Evolutionary conservation across 2,888 invertebrate species (phyloP), one percentile per base, ranked within the genome.

Genomic region (Phortica okadai): DNA sequence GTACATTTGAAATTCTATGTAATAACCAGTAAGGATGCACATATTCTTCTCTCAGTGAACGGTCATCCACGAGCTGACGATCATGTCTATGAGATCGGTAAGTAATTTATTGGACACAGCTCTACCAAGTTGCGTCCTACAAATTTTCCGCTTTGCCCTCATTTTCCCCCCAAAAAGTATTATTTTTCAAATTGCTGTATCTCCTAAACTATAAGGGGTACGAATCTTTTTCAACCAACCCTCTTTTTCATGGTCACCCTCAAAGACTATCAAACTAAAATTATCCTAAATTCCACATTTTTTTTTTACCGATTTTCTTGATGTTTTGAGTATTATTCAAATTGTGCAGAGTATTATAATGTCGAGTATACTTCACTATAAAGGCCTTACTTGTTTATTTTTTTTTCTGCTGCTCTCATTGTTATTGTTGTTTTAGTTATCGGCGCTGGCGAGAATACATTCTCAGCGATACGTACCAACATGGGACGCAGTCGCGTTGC

Each of bases 391-490:
- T 50, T 50, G 50, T 11, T 50, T 50, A 2, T 50, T 2, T 50
- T 50, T 50, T 8, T 14, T 50, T 3, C 6, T 50, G 50, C 14
- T 50, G 50, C 14, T 50, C 4, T 50, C 14, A 2, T 50, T 50
- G 50, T 50, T 50, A 6, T 66, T 66, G 33, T 66, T 14, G 41
- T 66, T 25, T 6, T 77, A 91, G 91, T 95, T 74, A 92, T 95
- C 41, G 95, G 95, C 10, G 95, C 95, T 8, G 95, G 95, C 5
- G 92, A 92, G n/a, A 95, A 95, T 89, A 93, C 93, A 74, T 95
- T 95, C 85, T 94, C 94, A 2, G 94, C 95, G 82, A 93, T 95
- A 45, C 92, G 95, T 10, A 92, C 94, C 44, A 93, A 92, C 84
- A 92, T 94, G 84, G 93, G 93, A 83, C 90, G 92, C 59, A 92